Conservation (phyloP, 64 coral and sea anemone species). For the Stichodactyla helianthus region DNA sequence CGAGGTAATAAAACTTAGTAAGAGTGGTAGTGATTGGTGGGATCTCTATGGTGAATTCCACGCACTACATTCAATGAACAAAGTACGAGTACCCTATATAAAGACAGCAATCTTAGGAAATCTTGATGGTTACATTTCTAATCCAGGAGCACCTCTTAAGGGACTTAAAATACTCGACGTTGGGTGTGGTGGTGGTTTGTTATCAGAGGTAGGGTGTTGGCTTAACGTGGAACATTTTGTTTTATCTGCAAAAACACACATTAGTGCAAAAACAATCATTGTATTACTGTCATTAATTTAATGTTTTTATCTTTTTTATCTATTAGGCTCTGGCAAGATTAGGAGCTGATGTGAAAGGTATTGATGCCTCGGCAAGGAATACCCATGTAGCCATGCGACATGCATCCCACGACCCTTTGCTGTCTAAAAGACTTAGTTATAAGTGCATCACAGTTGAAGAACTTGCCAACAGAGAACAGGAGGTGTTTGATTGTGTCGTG, state of each 20-base stretch:
- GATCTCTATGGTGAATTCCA: constrained; percentile 73
- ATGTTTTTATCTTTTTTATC: neutral
- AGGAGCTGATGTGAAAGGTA: constrained; percentile 85
- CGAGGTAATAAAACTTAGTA: constrained; percentile 77
- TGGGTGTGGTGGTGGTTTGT: constrained; percentile 92
- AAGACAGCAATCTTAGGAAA: constrained; percentile 59
- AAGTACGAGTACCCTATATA: constrained; percentile 77
- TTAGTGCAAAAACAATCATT: too few species aligned
- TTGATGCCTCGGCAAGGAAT: constrained; percentile 83
- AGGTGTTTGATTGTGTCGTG: constrained; percentile 86
- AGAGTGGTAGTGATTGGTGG: constrained; percentile 79
- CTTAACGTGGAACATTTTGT: neutral
- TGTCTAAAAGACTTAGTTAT: constrained; percentile 50
- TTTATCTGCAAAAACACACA: too few species aligned
- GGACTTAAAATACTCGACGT: constrained; percentile 74
- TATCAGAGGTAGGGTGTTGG: constrained; percentile 54
- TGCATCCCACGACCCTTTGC: constrained; percentile 57
- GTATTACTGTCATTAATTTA: neutral
- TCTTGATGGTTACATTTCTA: neutral
- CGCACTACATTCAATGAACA: constrained; percentile 96
- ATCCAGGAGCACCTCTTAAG: constrained; percentile 47
- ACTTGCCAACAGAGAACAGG: constrained; percentile 44
- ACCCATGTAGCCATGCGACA: constrained; percentile 82
- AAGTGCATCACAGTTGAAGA: constrained; percentile 75
- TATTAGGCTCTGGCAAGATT: constrained; percentile 82